These are phyloP conservation scores for Ibidorhyncha struthersii DNA, from an alignment of 2,113 vertebrate genomes.

Conservation along the genomic window DNA sequence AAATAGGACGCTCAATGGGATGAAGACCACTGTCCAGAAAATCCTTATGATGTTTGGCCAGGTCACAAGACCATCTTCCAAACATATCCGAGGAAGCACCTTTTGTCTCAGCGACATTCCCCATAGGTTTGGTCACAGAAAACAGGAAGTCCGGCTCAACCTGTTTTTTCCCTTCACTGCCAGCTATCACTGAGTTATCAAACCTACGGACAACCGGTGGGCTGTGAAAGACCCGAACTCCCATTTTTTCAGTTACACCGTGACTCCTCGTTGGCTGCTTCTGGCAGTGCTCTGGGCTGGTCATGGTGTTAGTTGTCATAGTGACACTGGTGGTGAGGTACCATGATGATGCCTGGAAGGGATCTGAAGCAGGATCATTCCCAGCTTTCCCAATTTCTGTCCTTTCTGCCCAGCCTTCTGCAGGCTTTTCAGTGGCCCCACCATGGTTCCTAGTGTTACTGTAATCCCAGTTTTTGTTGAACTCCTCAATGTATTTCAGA, in stretches of 20 bases:
- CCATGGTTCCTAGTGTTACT: conserved; percentile 45
- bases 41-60: conserved; percentile 80
- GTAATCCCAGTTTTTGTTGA: conserved; percentile 92
- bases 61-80: conserved; percentile 84
- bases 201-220: conserved; percentile 75
- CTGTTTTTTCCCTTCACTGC: conserved; percentile 59
- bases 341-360: conserved; percentile 88
- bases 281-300: conserved; percentile 90
- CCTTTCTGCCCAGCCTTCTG: conserved; percentile 81
- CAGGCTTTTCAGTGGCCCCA: conserved; percentile 53
- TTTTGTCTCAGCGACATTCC: conserved; percentile 66
- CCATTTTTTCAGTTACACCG: conserved; percentile 75
- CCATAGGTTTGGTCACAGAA: conserved; percentile 80
- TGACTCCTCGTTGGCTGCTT: conserved; percentile 79
- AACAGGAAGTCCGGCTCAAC: conserved; percentile 81
- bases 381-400: conserved; percentile 73
- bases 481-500: conserved; percentile 98
- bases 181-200: conserved; percentile 51
- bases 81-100: conserved; percentile 80
- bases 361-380: conserved; percentile 61
- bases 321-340: conserved; percentile 94
- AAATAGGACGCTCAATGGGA: conserved; percentile 79
- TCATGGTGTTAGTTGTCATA: conserved; percentile 92
- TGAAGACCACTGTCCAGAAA: conserved; percentile 72
- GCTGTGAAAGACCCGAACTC: conserved; percentile 86